phyloP scores from a whole-genome alignment of 2,888 invertebrate species.

The Trissoscelio sp. region DNA sequence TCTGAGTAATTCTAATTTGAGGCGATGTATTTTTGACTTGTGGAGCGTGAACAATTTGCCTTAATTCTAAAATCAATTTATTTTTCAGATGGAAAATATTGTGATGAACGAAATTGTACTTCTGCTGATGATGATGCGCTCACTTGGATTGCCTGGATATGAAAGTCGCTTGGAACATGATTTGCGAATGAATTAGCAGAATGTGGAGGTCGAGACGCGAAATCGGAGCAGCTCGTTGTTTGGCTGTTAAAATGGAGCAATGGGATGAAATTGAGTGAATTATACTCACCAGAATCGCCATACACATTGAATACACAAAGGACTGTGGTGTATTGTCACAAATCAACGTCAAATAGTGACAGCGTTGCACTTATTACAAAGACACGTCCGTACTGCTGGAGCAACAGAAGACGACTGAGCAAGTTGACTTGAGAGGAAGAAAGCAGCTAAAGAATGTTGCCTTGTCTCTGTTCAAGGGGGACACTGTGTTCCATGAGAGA shows the following conservation, averaged over 20 bases:
- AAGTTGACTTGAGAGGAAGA: conserved; percentile 13
- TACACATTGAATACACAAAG: conserved; percentile 92
- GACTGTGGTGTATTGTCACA: conserved; percentile 82
- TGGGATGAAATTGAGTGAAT: neutral
- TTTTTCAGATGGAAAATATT: neutral
- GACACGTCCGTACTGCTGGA: conserved; percentile 76
- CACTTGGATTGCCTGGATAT: conserved; percentile 3
- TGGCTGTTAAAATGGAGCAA: neutral
- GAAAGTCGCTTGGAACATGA: conserved; percentile 5
- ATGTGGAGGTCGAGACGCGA: conserved; percentile 12
- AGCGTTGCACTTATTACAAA: conserved; percentile 74
- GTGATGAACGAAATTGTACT: neutral
- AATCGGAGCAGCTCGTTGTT: neutral
- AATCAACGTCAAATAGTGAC: conserved; percentile 77
- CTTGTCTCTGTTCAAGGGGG: neutral
- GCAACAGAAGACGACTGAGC: conserved; percentile 80
- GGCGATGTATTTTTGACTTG: conserved; percentile 54
- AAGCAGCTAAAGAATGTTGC: conserved; percentile 33
- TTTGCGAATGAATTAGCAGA: conserved; percentile 22
- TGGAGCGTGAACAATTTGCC: conserved; percentile 41
- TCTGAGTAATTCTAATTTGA: conserved; percentile 53
- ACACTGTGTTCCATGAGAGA: too few species aligned
- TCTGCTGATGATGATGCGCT: neutral
- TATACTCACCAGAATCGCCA: conserved; percentile 92
- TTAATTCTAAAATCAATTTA: conserved; percentile 15